These are phyloP conservation scores for Paratilapia polleni DNA, from an alignment of 2,113 vertebrate genomes.

Conservation along the genomic window DNA sequence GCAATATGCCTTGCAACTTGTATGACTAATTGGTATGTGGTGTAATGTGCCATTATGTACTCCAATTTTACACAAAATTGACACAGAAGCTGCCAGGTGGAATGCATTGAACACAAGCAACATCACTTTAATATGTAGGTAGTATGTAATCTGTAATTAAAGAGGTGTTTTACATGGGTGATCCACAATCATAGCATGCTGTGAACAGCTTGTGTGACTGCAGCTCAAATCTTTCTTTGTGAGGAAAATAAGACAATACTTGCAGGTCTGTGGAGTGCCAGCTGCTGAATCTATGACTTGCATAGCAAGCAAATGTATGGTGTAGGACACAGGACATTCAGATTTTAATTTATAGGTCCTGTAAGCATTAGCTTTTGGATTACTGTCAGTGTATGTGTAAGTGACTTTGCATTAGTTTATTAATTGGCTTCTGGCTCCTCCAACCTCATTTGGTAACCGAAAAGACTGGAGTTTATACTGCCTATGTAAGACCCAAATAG, in stretches of 20 bases:
- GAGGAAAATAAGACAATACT: not conserved
- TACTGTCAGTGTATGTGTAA: not conserved
- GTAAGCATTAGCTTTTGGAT: not conserved
- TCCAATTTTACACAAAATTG: not conserved
- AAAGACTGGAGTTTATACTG: not conserved
- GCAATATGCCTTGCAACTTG: slow-evolving; percentile 7
- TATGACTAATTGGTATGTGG: not conserved
- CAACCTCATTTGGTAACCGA: not conserved
- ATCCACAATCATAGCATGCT: not conserved
- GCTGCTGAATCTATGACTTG: not conserved
- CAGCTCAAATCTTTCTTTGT: not conserved
- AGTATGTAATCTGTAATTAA: slow-evolving; percentile 11
- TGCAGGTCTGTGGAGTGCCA: not conserved
- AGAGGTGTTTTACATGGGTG: not conserved
- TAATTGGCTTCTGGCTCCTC: not conserved
- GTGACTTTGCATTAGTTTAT: not conserved
- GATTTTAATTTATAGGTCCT: not conserved
- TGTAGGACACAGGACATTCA: not conserved
- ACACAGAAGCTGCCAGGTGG: not conserved
- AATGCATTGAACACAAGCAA: not conserved
- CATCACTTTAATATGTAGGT: not conserved
- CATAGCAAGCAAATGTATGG: not conserved
- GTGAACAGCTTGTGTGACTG: slow-evolving; percentile 17
- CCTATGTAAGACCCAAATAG: not conserved
- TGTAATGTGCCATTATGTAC: not conserved